Base-by-base conservation (phyloP, 2,797 vertebrate genomes). In the Sebastes dallii region DNA sequence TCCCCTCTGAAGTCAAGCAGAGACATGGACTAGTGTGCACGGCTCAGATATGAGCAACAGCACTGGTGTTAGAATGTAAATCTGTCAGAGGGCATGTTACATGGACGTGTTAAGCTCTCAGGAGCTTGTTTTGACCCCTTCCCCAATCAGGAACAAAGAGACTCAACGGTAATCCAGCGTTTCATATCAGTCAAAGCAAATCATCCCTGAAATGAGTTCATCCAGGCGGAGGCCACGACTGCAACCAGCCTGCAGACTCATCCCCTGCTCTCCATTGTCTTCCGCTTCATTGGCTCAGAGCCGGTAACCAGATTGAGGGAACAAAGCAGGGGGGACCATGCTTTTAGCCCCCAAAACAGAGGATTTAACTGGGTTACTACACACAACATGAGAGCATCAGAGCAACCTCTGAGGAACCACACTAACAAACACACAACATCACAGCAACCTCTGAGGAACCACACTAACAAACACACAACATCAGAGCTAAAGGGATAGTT, bases 211-310 rank as follows among this genome's bases (percentile, higher is more conserved):
- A 93, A 94, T 91, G 87, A 87, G 91, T 84, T 88, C 88, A 94
- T 55, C 65, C 85, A 86, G 77, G 81, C 85, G 50, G 72, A 75
- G 85, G 80, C 84, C 80, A 72, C 34, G 69, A 82, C 80, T 64
- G 24, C 70, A 87, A 74, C 72, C 59, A 16, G 75, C 83, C 73
- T 82, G 84, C 77, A 80, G 56, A 66, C 77, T 80, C 75, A 77
- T 78, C 78, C 76, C 25, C 9, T 3, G 32, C 68, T 73, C 70
- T 65, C 74, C 77, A 91, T 93, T 91, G 94, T 94, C 92, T 89
- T 95, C 89, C 85, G 89, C 92, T 94, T 94, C 94, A 87, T 86
- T 94, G 93, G 95, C 94, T 95, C 95, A 93, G 82, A 95, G 94
- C 93, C 87, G 89, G 93, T 95, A 95, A 95, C 94, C 92, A 95